Conservation (phyloP, 2,113 vertebrate genomes). For the Hemiscyllium ocellatum region DNA sequence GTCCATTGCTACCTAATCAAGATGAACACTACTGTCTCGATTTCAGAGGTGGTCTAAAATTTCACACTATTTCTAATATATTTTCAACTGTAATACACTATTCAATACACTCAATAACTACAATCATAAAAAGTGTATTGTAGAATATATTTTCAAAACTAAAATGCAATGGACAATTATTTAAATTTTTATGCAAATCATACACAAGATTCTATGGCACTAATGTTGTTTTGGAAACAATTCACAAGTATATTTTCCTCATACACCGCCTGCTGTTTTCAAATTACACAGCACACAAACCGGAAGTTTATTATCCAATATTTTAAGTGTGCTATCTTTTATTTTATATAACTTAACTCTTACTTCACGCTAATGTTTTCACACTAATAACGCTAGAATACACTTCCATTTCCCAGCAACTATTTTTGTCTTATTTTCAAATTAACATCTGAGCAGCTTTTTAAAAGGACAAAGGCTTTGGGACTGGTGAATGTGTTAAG, state of each 20-base stretch:
- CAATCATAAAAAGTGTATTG: neutral
- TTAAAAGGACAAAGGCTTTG: constrained; percentile 41
- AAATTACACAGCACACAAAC: neutral
- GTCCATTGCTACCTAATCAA: neutral
- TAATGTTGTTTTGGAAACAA: neutral
- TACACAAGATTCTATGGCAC: neutral
- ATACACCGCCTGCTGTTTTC: neutral
- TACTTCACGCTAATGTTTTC: neutral
- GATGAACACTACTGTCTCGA: neutral
- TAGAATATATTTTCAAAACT: neutral
- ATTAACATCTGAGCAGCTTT: constrained; percentile 1
- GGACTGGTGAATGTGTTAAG: constrained; percentile 66
- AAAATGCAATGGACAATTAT: neutral
- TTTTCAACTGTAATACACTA: neutral
- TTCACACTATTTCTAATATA: neutral
- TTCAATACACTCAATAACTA: neutral
- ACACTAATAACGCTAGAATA: neutral
- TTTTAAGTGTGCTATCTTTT: neutral
- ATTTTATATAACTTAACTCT: neutral
- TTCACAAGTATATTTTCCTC: neutral
- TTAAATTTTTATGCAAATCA: neutral
- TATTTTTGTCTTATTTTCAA: constrained; percentile 13
- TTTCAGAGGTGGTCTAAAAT: neutral
- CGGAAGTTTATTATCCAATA: neutral
- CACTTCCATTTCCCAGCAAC: neutral